Evolutionary conservation across 2,113 vertebrate species (phyloP).

Genomic region (Procavia capensis): DNA sequence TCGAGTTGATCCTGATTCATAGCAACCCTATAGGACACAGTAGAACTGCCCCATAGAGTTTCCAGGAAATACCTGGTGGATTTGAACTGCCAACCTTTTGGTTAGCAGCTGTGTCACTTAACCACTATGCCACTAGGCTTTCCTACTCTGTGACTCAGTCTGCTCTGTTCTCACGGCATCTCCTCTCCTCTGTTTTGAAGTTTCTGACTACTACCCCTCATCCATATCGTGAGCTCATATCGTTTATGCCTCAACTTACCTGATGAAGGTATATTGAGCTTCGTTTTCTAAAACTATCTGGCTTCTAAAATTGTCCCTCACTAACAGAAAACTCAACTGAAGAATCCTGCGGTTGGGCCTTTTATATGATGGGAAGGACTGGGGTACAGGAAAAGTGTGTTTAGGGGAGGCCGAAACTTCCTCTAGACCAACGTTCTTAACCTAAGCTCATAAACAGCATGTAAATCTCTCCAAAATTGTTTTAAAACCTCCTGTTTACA

Average conservation of each 20-base stretch:
- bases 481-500: not conserved
- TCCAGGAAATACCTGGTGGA: too few species aligned
- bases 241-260: not conserved
- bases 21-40: too few species aligned
- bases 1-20: too few species aligned
- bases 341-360: not conserved
- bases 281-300: not conserved
- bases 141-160: not conserved
- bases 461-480: not conserved
- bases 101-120: too few species aligned
- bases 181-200: not conserved
- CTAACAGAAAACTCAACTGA: not conserved
- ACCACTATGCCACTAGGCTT: too few species aligned
- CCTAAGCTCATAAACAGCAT: not conserved
- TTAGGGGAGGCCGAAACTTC: not conserved
- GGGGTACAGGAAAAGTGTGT: not conserved
- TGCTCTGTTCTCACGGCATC: not conserved
- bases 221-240: not conserved
- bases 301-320: not conserved
- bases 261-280: not conserved
- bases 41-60: too few species aligned
- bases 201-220: not conserved
- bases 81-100: too few species aligned
- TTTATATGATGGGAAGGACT: not conserved
- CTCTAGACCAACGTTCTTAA: not conserved